Percentiles rank a stretch among this genome's conserved stretches.
phyloP scores from a whole-genome alignment of 2,888 invertebrate genomes.

The Drosophila nr. medialis region DNA sequence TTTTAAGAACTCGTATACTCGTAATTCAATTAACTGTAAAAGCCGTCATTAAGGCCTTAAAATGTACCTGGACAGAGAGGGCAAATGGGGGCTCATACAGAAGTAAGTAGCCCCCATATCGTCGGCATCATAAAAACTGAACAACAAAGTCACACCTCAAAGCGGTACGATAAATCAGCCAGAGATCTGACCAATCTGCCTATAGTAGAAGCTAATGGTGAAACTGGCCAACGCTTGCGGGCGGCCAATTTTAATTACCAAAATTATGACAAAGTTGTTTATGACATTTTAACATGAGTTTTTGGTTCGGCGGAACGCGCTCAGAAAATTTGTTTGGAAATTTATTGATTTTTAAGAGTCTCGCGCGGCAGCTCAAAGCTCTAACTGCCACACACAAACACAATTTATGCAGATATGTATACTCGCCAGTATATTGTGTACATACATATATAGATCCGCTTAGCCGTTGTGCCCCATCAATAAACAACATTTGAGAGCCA shows the following conservation, averaged over 20 bases:
- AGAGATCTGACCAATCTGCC: slow-evolving; percentile 46
- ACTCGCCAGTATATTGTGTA: slow-evolving; percentile 12
- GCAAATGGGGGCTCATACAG: slow-evolving; percentile 2
- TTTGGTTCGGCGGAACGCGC: slow-evolving; percentile 25
- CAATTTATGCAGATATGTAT: slow-evolving; percentile 50
- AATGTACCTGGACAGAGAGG: slow-evolving; percentile 15
- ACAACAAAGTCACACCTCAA: slow-evolving; percentile 77
- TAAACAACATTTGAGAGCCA: slow-evolving; percentile 66
- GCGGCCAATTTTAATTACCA: slow-evolving; percentile 79
- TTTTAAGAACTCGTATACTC: slow-evolving; percentile 37
- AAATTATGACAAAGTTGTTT: slow-evolving; percentile 82
- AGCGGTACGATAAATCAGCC: slow-evolving; percentile 72
- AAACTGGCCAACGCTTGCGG: slow-evolving; percentile 52
- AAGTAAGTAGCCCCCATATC: slow-evolving; percentile 40
- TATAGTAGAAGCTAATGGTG: slow-evolving; percentile 4
- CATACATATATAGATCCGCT: slow-evolving; percentile 69
- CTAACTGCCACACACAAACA: background rate
- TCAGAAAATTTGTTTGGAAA: slow-evolving; percentile 63
- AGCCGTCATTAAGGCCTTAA: slow-evolving; percentile 72
- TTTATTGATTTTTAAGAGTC: slow-evolving; percentile 81
- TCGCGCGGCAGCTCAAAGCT: slow-evolving; percentile 55
- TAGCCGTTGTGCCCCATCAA: slow-evolving; percentile 72
- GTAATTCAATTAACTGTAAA: slow-evolving; percentile 77
- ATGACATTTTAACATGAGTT: slow-evolving; percentile 71
- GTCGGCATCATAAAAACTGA: slow-evolving; percentile 60